phyloP scores from a whole-genome alignment of 2,113 vertebrate species.

The Azemiops feae region DNA sequence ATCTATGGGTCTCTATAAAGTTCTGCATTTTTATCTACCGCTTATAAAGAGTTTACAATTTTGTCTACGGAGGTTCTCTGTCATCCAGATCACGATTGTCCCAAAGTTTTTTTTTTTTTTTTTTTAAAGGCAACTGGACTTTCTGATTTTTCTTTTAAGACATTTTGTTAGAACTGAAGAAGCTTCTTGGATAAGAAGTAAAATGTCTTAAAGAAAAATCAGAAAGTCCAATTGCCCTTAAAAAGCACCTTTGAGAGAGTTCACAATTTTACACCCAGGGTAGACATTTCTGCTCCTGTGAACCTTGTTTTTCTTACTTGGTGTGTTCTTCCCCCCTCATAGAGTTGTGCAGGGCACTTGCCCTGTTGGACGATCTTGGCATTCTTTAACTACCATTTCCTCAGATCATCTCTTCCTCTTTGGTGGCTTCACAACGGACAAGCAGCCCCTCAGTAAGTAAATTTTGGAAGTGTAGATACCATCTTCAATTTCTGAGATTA shows the following conservation, averaged over 20 bases:
- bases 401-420: constrained; percentile 92
- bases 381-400: constrained; percentile 88
- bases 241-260: not conserved
- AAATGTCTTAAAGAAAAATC: not conserved
- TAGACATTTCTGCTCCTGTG: not conserved
- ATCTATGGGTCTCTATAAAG: not conserved
- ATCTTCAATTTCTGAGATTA: not conserved
- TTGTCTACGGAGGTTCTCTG: not conserved
- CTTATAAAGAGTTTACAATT: accelerated
- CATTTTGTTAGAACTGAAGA: not conserved
- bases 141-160: not conserved
- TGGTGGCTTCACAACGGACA: constrained; percentile 94
- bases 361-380: constrained; percentile 91
- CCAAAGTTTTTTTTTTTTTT: not conserved
- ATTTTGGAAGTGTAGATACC: not conserved
- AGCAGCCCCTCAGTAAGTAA: constrained; percentile 90
- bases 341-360: constrained; percentile 71
- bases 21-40: not conserved
- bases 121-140: not conserved
- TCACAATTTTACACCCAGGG: not conserved
- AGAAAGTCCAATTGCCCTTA: not conserved
- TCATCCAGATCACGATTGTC: not conserved
- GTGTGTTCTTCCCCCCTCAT: not conserved
- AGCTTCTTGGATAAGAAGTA: not conserved
- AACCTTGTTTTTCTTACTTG: not conserved